phyloP scores from a whole-genome alignment of 2,888 invertebrate genomes.

The Hydrotaea cyrtoneurina region DNA sequence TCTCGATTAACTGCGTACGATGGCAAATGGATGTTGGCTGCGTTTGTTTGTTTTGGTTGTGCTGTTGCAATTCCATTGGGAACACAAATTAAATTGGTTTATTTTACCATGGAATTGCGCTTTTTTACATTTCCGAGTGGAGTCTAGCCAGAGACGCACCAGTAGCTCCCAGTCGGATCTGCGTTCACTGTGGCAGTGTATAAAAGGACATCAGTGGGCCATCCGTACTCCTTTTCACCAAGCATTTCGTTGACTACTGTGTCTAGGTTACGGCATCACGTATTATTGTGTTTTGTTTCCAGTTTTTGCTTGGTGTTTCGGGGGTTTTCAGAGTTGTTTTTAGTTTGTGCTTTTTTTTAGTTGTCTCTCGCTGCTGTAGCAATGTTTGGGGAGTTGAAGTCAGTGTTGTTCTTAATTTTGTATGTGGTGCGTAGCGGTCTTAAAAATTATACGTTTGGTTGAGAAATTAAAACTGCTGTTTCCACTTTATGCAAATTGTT shows the following conservation, averaged over 20 bases:
- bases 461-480: constrained; percentile 78
- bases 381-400: background rate
- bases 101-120: constrained; percentile 71
- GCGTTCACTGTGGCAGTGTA: background rate
- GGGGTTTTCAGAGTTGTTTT: constrained; percentile 45
- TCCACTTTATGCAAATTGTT: constrained; percentile 79
- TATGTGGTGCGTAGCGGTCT: constrained; percentile 52
- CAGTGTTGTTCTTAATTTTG: background rate
- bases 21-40: background rate
- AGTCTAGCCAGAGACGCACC: background rate
- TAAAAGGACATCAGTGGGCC: constrained; percentile 35
- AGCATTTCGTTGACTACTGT: constrained; percentile 11
- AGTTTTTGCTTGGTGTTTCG: constrained; percentile 59
- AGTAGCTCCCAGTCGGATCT: background rate
- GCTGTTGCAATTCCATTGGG: constrained; percentile 71
- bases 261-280: constrained; percentile 64
- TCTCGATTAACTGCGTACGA: constrained; percentile 14
- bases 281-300: constrained; percentile 74
- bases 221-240: constrained; percentile 49
- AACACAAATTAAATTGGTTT: constrained; percentile 79
- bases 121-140: constrained; percentile 62
- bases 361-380: background rate
- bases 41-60: constrained; percentile 33
- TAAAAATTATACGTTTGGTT: constrained; percentile 66
- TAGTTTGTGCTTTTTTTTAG: constrained; percentile 12